phyloP scores from a whole-genome alignment of 1,140 invertebrate species.

The Bombus terrestris region DNA sequence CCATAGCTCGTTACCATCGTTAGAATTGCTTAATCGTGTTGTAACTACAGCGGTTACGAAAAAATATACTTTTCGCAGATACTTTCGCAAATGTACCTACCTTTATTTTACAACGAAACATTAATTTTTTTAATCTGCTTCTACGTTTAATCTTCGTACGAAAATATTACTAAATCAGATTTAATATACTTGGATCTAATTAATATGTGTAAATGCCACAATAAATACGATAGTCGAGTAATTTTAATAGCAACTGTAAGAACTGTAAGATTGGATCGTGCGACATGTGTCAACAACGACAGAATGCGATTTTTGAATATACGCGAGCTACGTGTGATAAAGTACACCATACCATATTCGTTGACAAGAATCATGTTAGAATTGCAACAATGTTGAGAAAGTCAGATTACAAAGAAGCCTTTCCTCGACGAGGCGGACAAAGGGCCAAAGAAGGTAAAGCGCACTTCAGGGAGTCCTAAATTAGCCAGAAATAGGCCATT shows the following conservation, averaged over 20 bases:
- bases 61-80: no score
- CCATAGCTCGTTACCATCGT: constrained; percentile 51
- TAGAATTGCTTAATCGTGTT: background rate
- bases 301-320: no score
- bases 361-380: background rate
- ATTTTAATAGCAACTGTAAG: no score
- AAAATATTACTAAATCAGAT: no score
- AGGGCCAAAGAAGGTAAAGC: background rate
- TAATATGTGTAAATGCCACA: accelerated
- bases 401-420: background rate
- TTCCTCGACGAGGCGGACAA: background rate
- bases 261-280: no score
- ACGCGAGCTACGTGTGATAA: no score
- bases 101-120: no score
- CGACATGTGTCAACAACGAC: no score
- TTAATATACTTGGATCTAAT: no score
- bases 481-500: constrained; percentile 65
- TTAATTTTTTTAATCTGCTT: no score
- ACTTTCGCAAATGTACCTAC: background rate
- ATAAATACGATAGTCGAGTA: no score
- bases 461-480: constrained; percentile 24
- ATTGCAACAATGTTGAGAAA: background rate
- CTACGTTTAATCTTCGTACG: no score
- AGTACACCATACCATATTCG: background rate
- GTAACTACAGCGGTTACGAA: background rate